Base-by-base conservation (phyloP, 2,888 invertebrate species). In the Rhodophaea formosa region DNA sequence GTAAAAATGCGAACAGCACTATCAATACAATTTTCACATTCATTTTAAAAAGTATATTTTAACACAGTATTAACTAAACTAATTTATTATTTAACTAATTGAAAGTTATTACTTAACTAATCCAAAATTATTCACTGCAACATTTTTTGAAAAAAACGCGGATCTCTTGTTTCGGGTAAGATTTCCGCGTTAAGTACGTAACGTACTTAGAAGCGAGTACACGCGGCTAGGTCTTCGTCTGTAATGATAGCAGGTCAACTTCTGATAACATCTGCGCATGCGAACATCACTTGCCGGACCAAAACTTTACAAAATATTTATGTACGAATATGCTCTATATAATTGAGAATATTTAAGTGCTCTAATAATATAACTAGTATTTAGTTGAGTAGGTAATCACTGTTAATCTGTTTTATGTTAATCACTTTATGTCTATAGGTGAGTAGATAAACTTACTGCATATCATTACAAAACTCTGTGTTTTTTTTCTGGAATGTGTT, bases 1-100 rank as follows among this genome's bases (percentile, higher is more conserved):
- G 70, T 29, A 66, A 68, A 59, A 75, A 46, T 58, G 69, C 64
- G 70, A 76, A 80, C 65, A 82, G 49, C 70, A 84, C 75, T 62
- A 74, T 64, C 55, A 63, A 60, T 16, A 74, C 62, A 71, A 79
- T 68, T 7, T 70, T 53, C 49, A 65, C 61, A 65, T 72, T 82
- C 83, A 84, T 81, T 67, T 69, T 75, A 15, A 57, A 23, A 12
- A 23, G 47, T 47, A 15, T 29, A 2, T 39, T 39, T 39, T 39
- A n/a, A 39, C 10, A 39, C n/a, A 10, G 12, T 10, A 8, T 10
- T 10, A 12, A 39, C n/a, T 39, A n/a, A 39, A n/a, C 39, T 39
- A 39, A 39, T 39, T n/a, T n/a, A 39, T 12, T 39, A 12, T n/a
- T n/a, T n/a, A n/a, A n/a, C n/a, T n/a, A n/a, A n/a, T n/a, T n/a